Evolutionary conservation across 2,888 invertebrate species (phyloP).

Genomic region (Carabus problematicus): DNA sequence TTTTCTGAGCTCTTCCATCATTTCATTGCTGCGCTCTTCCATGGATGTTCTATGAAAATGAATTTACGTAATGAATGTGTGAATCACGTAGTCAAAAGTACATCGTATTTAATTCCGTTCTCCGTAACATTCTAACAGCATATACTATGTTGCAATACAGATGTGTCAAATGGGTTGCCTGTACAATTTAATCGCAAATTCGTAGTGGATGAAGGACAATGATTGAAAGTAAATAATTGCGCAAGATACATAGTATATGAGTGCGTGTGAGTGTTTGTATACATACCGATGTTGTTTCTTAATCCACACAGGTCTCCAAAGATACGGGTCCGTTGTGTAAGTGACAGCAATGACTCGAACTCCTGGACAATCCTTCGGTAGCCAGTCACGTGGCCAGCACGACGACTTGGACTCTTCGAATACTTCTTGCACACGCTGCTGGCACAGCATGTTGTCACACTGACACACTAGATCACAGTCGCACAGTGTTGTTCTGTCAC

Average conservation of each 20-base stretch:
- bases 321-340: constrained; percentile 79
- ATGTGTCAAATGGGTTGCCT: not conserved
- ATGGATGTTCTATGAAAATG: constrained; percentile 65
- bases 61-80: constrained; percentile 10
- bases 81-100: not conserved
- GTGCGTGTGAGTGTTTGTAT: too few relatives aligned
- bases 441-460: not conserved
- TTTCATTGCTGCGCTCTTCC: constrained; percentile 73
- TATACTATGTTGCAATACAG: not conserved
- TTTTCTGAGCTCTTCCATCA: constrained; percentile 69
- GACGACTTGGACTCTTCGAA: constrained; percentile 62
- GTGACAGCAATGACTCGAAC: constrained; percentile 81
- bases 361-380: constrained; percentile 77
- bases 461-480: constrained; percentile 21
- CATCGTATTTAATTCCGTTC: too few relatives aligned
- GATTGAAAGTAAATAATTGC: too few relatives aligned
- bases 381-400: constrained; percentile 90
- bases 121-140: too few relatives aligned
- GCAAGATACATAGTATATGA: constrained; percentile 8
- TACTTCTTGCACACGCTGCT: not conserved
- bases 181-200: constrained; percentile 11
- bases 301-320: constrained; percentile 80
- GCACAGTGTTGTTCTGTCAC: constrained; percentile 24
- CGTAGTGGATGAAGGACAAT: too few relatives aligned
- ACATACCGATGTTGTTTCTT: constrained; percentile 68